phyloP scores from a whole-genome alignment of 2,113 vertebrate genomes.

The Herpetotheres cachinnans region DNA sequence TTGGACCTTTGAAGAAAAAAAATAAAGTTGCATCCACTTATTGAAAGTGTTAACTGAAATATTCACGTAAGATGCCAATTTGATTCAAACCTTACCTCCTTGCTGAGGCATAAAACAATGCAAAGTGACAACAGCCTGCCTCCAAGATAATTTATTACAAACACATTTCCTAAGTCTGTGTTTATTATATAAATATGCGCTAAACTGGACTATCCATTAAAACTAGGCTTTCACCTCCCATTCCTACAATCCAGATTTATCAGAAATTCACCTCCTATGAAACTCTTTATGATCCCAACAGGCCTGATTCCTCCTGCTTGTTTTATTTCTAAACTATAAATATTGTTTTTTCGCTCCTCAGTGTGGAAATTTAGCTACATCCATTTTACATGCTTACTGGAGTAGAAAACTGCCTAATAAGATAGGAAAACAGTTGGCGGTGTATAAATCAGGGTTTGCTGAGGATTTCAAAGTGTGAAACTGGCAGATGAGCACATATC shows the following conservation, averaged over 20 bases:
- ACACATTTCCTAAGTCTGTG: constrained; percentile 30
- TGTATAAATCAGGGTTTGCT: constrained; percentile 78
- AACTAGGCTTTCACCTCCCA: constrained; percentile 38
- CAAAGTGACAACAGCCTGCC: constrained; percentile 31
- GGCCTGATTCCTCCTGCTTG: constrained; percentile 66
- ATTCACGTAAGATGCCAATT: background rate
- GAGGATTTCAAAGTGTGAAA: constrained; percentile 79
- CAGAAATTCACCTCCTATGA: constrained; percentile 66
- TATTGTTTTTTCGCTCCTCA: constrained; percentile 77
- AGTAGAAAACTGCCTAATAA: constrained; percentile 83
- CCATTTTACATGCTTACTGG: constrained; percentile 77
- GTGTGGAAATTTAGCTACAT: constrained; percentile 76
- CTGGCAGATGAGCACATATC: constrained; percentile 66
- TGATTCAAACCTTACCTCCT: constrained; percentile 23
- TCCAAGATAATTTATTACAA: constrained; percentile 68
- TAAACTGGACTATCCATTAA: constrained; percentile 39
- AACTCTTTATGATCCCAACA: constrained; percentile 71
- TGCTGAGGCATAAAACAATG: background rate
- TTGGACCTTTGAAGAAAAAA: background rate
- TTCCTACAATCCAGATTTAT: constrained; percentile 44
- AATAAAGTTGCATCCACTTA: background rate
- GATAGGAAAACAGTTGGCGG: constrained; percentile 81
- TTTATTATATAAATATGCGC: constrained; percentile 70
- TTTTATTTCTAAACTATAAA: constrained; percentile 82
- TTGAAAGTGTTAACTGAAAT: constrained; percentile 38